Base-by-base conservation (phyloP, 2,797 vertebrate species). In the Spinus olivaceus region DNA sequence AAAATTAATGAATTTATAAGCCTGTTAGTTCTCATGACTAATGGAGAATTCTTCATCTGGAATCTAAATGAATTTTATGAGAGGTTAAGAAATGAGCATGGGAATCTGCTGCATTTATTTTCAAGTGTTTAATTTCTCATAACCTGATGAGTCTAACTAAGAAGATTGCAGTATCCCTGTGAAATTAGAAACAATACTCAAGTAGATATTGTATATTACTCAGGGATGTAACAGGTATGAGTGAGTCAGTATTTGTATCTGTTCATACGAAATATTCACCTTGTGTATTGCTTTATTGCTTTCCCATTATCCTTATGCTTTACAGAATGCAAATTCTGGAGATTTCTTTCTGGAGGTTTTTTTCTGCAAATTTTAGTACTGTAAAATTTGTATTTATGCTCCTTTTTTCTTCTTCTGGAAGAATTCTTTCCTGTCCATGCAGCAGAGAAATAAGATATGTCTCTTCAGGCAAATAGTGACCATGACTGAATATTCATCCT, bases 1-100 rank as follows among this genome's bases (percentile, higher is more conserved):
- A 76, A 72, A 80, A 91, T 87, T 73, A 93, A 93, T 94, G 76
- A 92, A 93, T 96, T 93, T 85, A 49, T 91, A 85, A 88, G 60
- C 71, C 77, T 84, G 27, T 73, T 92, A 90, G 67, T 92, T 94
- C 66, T 96, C 61, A 78, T 33, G 66, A 93, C 37, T 92, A 83
- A 91, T 90, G 74, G 51, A 72, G 81, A 90, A 79, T 76, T 72
- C 24, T 69, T 88, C 94, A 60, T 60, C 49, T 92, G 69, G 41
- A 69, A 70, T 84, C 42, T 91, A 81, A 95, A 90, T 85, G 22
- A 92, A 9, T 76, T 54, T 77, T 82, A 81, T 60, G 32, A 95
- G 39, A 85, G 32, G n/a, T 51, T 71, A 89, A 95, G 70, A 87
- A 96, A 91, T 67, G 17, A 86, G 10, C 23, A 69, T 30, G 77